Evolutionary conservation across 2,888 invertebrate species (phyloP), one percentile per base, ranked within the genome.

Genomic region (Priocnemis perturbator): DNA sequence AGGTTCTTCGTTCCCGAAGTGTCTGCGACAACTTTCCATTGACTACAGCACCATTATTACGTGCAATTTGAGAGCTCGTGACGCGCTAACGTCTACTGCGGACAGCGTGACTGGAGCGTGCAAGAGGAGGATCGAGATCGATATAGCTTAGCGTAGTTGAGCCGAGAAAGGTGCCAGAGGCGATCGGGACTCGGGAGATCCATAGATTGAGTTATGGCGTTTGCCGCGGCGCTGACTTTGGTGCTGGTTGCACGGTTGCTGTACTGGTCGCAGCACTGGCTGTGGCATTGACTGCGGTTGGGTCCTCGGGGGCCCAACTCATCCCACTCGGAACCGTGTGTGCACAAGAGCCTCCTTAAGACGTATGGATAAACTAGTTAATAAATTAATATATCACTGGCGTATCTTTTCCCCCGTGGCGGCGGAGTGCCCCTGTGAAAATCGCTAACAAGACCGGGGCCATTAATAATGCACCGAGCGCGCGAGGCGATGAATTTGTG

Each of bases 351-450:
- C 74, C 76, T 80, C 75, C 74, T 77, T 78, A 78, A 75, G 77
- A 74, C 59, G 76, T 78, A 83, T 82, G 84, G 84, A 83, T 83
- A 83, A 85, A 81, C 82, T 84, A 84, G 83, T 84, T 85, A 82
- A 86, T 86, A 83, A 86, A 86, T 86, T 87, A 86, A 87, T 87
- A 84, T 83, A 87, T 86, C 87, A 84, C 82, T 75, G 83, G 72
- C 45, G 60, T 71, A 76, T 73, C 76, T 78, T 66, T 68, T 65
- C 57, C 64, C 64, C 57, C 53, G 63, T 69, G 74, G 75, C 75
- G 67, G 73, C 63, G 64, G 67, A 68, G 64, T 71, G 80, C 76
- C 74, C 75, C 73, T 67, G 79, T 76, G 80, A 79, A 81, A 83
- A 79, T 76, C 75, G 71, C 82, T 81, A 83, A 78, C 83, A 78